Conservation (phyloP, 2,797 vertebrate species). For the Arctocebus calabarensis region DNA sequence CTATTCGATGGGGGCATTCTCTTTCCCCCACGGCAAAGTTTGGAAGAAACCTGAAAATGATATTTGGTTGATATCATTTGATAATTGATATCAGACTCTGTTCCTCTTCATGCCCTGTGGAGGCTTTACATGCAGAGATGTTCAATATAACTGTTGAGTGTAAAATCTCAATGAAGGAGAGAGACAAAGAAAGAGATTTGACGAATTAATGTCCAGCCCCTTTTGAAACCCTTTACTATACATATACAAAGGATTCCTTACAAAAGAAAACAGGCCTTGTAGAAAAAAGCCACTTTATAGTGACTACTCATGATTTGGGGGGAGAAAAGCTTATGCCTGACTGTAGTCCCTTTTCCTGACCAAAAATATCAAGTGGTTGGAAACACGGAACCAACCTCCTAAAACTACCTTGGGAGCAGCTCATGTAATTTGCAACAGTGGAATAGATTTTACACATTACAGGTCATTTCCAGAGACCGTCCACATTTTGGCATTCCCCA, state of each 20-base stretch:
- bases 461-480: not conserved
- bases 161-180: not conserved
- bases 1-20: not conserved
- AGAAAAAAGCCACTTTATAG: not conserved
- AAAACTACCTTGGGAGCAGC: not conserved
- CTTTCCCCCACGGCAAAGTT: not conserved
- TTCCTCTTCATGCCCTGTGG: not conserved
- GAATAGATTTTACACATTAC: not conserved
- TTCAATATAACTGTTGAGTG: not conserved
- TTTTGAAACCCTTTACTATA: not conserved
- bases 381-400: not conserved
- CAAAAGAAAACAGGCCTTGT: not conserved
- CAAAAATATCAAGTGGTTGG: not conserved
- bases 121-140: not conserved
- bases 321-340: not conserved
- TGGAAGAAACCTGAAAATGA: not conserved
- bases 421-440: not conserved
- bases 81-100: not conserved
- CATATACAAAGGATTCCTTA: not conserved
- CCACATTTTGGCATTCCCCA: not conserved
- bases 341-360: not conserved
- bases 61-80: too few relatives aligned
- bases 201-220: not conserved
- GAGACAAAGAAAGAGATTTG: not conserved
- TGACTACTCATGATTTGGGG: not conserved